A percentile compares a stretch with the other conserved stretches of the same genome.
phyloP scores from a whole-genome alignment of 2,888 invertebrate genomes.

The Sesia apiformis region DNA sequence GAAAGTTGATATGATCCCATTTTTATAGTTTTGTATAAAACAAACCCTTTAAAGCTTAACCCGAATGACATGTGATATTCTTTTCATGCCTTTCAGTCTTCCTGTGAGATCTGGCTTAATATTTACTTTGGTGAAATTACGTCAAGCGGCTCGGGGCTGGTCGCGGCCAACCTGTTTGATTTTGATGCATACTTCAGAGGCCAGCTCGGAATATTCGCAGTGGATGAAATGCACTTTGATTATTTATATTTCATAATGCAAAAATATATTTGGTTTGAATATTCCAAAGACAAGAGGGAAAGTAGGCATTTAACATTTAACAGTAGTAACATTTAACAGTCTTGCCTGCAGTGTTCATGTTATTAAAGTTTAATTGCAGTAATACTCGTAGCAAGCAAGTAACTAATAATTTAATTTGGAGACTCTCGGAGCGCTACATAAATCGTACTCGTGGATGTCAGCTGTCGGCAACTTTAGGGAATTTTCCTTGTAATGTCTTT shows the following conservation, averaged over 20 bases:
- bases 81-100: constrained; percentile 48
- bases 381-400: constrained; percentile 35
- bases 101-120: constrained; percentile 59
- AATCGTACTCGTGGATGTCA: constrained; percentile 69
- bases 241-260: no score
- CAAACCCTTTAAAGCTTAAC: constrained; percentile 25
- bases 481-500: constrained; percentile 69
- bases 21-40: constrained; percentile 44
- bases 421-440: constrained; percentile 51
- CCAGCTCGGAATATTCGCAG: not conserved
- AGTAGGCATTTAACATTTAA: no score
- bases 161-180: constrained; percentile 59
- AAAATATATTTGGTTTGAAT: no score
- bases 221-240: not conserved
- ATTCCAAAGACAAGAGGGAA: no score
- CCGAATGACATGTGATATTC: constrained; percentile 39
- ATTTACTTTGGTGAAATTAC: constrained; percentile 66
- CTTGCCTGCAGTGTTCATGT: constrained; percentile 29
- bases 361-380: constrained; percentile 63
- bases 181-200: constrained; percentile 66
- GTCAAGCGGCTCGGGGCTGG: constrained; percentile 40
- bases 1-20: constrained; percentile 54
- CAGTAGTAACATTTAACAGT: constrained; percentile 1
- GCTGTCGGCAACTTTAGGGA: constrained; percentile 64
- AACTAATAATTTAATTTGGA: constrained; percentile 65